A percentile compares a stretch with the other conserved stretches of the same genome.
Conservation (phyloP, 2,888 invertebrate genomes). For the Nomada flava region DNA sequence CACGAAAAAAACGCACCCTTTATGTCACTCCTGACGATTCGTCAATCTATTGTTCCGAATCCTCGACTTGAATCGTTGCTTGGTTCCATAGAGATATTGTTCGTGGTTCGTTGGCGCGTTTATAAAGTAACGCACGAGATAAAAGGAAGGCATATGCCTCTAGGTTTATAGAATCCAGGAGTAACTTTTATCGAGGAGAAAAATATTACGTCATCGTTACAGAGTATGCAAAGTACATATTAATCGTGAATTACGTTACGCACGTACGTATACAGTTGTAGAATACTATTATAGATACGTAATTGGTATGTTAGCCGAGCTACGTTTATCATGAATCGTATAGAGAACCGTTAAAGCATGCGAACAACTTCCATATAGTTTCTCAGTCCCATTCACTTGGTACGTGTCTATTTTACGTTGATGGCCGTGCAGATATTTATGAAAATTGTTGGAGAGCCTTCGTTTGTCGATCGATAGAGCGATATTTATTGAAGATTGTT, state of each 20-base stretch:
- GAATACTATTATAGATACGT: conserved; percentile 28
- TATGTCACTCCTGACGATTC: not conserved
- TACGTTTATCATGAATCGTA: conserved; percentile 12
- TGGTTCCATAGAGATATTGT: not conserved
- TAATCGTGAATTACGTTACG: conserved; percentile 13
- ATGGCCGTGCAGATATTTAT: conserved; percentile 51
- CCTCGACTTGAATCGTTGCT: conserved; percentile 11
- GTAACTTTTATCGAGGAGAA: conserved; percentile 4
- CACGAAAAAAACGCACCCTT: conserved; percentile 37
- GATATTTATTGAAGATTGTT: conserved; percentile 47
- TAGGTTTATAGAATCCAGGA: conserved; percentile 2
- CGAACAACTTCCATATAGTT: conserved; percentile 52
- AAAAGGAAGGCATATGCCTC: not conserved
- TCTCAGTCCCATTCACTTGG: conserved; percentile 39
- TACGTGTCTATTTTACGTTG: conserved; percentile 50
- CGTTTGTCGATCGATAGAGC: conserved; percentile 32
- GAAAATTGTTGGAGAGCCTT: conserved; percentile 41
- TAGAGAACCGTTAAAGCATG: conserved; percentile 39
- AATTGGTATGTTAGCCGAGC: conserved; percentile 35
- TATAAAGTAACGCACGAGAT: not conserved
- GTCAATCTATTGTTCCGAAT: not conserved
- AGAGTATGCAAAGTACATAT: conserved; percentile 23
- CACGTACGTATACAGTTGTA: conserved; percentile 38
- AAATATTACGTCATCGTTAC: not conserved
- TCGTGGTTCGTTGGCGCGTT: not conserved